A percentile compares a stretch with the other conserved stretches of the same genome.
phyloP scores from a whole-genome alignment of 2,888 invertebrate genomes.

The Steromphala cineraria region DNA sequence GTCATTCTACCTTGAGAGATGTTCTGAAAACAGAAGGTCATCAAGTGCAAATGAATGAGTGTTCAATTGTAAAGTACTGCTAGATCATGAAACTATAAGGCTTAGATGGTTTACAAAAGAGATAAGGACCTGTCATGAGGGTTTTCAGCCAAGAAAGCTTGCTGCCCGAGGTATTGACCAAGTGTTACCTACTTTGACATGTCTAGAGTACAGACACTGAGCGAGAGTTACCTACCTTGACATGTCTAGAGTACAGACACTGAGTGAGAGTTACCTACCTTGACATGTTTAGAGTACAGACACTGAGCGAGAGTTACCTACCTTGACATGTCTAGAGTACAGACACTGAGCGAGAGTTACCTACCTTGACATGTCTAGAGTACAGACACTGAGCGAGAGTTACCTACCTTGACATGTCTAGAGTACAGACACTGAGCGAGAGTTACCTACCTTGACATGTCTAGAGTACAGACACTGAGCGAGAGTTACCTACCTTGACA shows the following conservation, averaged over 20 bases:
- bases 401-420: conserved; percentile 80
- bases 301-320: conserved; percentile 78
- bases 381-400: background rate
- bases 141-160: no score
- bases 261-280: conserved; percentile 80
- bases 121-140: no score
- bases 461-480: conserved; percentile 86
- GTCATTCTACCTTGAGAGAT: no score
- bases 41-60: no score
- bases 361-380: no score
- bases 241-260: conserved; percentile 87
- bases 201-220: conserved; percentile 87
- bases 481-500: conserved; percentile 79
- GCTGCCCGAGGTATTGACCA: no score
- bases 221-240: conserved; percentile 72
- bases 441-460: conserved; percentile 80
- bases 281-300: conserved; percentile 86
- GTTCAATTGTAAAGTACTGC: no score
- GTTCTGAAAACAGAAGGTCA: no score
- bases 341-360: conserved; percentile 84
- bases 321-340: conserved; percentile 84
- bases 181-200: conserved; percentile 77
- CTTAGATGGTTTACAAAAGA: no score
- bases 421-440: conserved; percentile 87
- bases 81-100: no score